Base-by-base conservation (phyloP, 1,140 invertebrate genomes). In the Drosophila nigromelanica region DNA sequence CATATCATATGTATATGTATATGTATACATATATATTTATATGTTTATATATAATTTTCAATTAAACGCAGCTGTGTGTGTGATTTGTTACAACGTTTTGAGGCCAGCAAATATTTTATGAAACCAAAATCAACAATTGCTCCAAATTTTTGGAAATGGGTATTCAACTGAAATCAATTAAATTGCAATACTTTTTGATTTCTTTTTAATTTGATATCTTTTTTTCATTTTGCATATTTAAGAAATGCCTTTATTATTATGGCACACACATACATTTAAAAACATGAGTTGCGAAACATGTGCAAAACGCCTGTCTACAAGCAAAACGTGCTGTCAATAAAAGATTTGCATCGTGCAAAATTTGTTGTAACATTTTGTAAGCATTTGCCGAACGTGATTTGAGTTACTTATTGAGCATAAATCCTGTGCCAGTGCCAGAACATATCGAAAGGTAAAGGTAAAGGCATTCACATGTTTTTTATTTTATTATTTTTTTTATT, bases 331-430 rank as follows among this genome's bases (percentile, higher is more conserved):
- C 78, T 82, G 82, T 86, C 82, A 86, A 86, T 87, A 86, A 78
- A 76, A 87, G 75, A 82, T 82, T 82, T 87, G 78, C 82, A 87
- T 87, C 66, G 51, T 56, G 66, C 45, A 55, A 54, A 69, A 67
- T 80, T 69, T 86, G 69, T 71, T 72, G 72, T 78, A 75, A 63
- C 78, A 86, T 82, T 87, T 82, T 81, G 82, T 67, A 71, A 87
- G 82, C 82, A 78, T 86, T 86, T 86, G 77, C 82, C 45, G 82
- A 86, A 86, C 82, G 82, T 86, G 82, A 86, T 86, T 87, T 81
- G 82, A 67, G 72, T 86, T 80, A 78, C 66, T 86, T 86, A 86
- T 86, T 56, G 81, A 68, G 48, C 69, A 86, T 80, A 78, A 77
- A 81, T 77, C 35, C 59, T 58, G 35, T 40, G 50, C 27, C 40